phyloP scores from a whole-genome alignment of 2,888 invertebrate genomes.

The Keiferia lycopersicella region DNA sequence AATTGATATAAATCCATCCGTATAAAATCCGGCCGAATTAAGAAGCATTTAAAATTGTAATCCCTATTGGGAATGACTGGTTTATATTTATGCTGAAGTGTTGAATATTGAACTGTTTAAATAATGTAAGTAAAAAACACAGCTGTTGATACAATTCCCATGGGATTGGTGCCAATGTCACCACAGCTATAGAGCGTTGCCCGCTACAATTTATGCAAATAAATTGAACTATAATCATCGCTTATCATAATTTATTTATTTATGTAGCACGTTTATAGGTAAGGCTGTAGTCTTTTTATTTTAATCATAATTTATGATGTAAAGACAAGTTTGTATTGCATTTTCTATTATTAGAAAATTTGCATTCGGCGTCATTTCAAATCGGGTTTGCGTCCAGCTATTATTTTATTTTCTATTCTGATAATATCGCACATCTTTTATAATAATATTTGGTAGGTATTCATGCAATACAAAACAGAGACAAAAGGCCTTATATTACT shows the following conservation, averaged over 20 bases:
- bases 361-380: not conserved
- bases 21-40: too few relatives aligned
- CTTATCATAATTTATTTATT: not conserved
- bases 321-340: not conserved
- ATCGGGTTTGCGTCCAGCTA: not conserved
- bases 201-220: conserved; percentile 14
- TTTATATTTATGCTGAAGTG: too few relatives aligned
- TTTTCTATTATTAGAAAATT: conserved; percentile 3
- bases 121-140: too few relatives aligned
- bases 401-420: too few relatives aligned
- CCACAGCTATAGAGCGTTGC: not conserved
- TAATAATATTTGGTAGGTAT: too few relatives aligned
- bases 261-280: not conserved
- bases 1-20: too few relatives aligned
- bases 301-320: not conserved
- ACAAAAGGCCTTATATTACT: too few relatives aligned
- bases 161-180: conserved; percentile 6
- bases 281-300: not conserved
- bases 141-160: not conserved
- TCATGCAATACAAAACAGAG: too few relatives aligned
- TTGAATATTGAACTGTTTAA: too few relatives aligned
- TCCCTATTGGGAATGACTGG: too few relatives aligned
- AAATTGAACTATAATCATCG: conserved; percentile 1
- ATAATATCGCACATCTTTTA: too few relatives aligned
- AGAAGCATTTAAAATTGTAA: too few relatives aligned